These are phyloP conservation scores for Hephaestus fuliginosus DNA, from an alignment of 2,797 vertebrate species.

Conservation along the genomic window DNA sequence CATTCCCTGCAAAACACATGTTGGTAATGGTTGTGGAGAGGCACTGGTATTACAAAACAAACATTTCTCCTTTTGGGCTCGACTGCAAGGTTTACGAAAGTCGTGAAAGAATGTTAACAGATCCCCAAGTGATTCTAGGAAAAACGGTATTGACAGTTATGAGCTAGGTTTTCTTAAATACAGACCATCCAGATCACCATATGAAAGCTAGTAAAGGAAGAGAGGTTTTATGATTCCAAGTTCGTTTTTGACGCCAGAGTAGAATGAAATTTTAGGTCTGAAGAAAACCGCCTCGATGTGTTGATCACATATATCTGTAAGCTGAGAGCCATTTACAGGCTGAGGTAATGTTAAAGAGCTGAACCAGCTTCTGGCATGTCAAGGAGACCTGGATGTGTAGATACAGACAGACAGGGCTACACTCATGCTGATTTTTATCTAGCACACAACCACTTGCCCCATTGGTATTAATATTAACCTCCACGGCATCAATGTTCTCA, in stretches of 20 bases:
- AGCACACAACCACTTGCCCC: slow-evolving; percentile 28
- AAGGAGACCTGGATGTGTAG: slow-evolving; percentile 84
- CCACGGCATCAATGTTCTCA: slow-evolving; percentile 33
- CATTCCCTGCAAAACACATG: background rate
- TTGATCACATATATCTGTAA: slow-evolving; percentile 59
- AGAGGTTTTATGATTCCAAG: background rate
- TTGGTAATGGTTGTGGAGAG: slow-evolving; percentile 10
- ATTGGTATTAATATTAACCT: slow-evolving; percentile 53
- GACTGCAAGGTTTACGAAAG: slow-evolving; percentile 20
- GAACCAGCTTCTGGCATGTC: slow-evolving; percentile 78
- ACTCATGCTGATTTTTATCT: slow-evolving; percentile 36
- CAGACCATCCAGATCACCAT: background rate
- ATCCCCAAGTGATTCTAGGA: slow-evolving; percentile 23
- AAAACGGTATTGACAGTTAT: slow-evolving; percentile 37
- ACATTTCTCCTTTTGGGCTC: slow-evolving; percentile 32
- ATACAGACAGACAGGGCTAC: slow-evolving; percentile 20
- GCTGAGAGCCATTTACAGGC: slow-evolving; percentile 81
- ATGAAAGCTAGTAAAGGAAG: slow-evolving; percentile 2
- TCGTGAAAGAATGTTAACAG: slow-evolving; percentile 37
- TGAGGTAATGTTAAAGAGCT: slow-evolving; percentile 82
- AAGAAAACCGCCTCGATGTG: slow-evolving; percentile 12
- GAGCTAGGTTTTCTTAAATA: slow-evolving; percentile 14
- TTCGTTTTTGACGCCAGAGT: slow-evolving; percentile 27
- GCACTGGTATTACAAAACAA: slow-evolving; percentile 19
- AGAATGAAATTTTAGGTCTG: background rate